These are phyloP conservation scores for Lophura nycthemera DNA, from an alignment of 2,113 vertebrate genomes.

Conservation along the genomic window DNA sequence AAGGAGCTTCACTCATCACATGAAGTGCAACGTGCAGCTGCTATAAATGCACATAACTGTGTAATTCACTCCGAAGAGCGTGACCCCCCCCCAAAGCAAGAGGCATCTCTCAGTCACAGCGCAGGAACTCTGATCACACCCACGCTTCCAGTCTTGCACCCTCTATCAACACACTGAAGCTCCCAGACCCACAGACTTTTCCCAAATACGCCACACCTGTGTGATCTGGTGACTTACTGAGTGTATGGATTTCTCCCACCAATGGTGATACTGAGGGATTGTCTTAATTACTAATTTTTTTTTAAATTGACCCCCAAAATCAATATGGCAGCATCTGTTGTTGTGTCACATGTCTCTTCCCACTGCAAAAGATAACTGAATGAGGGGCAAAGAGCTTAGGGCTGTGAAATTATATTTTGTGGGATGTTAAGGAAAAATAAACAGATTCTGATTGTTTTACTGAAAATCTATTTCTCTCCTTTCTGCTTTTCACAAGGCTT, in stretches of 20 bases:
- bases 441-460: background rate
- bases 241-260: background rate
- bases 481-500: background rate
- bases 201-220: accelerated
- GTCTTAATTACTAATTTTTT: background rate
- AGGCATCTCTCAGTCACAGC: background rate
- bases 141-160: background rate
- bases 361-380: background rate
- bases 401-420: background rate
- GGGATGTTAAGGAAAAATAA: background rate
- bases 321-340: accelerated
- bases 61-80: background rate
- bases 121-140: background rate
- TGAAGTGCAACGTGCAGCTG: accelerated
- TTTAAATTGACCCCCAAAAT: background rate
- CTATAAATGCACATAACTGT: background rate
- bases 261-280: accelerated
- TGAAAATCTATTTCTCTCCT: background rate
- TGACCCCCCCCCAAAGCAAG: background rate
- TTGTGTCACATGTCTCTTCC: background rate
- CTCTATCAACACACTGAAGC: background rate
- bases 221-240: background rate
- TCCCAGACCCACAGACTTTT: background rate
- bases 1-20: background rate
- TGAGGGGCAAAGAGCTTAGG: background rate